These are phyloP conservation scores for Nineta flava DNA, from an alignment of 2,888 invertebrate species.

Conservation along the genomic window DNA sequence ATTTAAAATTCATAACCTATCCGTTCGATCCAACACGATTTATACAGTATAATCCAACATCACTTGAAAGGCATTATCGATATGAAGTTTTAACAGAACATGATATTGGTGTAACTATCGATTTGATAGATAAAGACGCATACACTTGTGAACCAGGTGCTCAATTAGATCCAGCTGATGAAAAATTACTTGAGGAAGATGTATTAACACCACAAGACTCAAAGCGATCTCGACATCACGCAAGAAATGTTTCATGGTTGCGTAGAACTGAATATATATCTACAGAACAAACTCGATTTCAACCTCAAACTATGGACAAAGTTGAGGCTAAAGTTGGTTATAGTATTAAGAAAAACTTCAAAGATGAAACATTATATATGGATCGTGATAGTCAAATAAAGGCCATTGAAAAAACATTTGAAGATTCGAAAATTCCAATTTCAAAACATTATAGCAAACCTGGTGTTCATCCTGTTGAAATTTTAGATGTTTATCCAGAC, in stretches of 20 bases:
- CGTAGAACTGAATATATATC: slow-evolving; percentile 98
- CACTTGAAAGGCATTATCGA: slow-evolving; percentile 83
- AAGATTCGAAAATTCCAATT: slow-evolving; percentile 69
- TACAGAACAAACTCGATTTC: slow-evolving; percentile 94
- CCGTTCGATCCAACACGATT: slow-evolving; percentile 86
- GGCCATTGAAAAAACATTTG: slow-evolving; percentile 95
- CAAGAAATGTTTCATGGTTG: slow-evolving; percentile 94
- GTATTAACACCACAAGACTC: slow-evolving; percentile 74
- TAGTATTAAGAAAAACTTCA: slow-evolving; percentile 85
- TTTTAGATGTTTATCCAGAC: slow-evolving; percentile 83
- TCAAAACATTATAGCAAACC: slow-evolving; percentile 94
- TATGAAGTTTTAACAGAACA: slow-evolving; percentile 96
- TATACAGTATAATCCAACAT: slow-evolving; percentile 91
- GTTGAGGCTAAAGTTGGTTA: slow-evolving; percentile 98
- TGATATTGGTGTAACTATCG: slow-evolving; percentile 93
- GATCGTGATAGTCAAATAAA: slow-evolving; percentile 93
- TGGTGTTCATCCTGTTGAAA: slow-evolving; percentile 79
- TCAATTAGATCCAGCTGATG: slow-evolving; percentile 77
- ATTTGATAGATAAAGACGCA: slow-evolving; percentile 88
- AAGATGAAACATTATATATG: slow-evolving; percentile 85
- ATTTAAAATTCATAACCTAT: slow-evolving; percentile 93
- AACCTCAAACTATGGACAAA: slow-evolving; percentile 91
- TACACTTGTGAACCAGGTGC: slow-evolving; percentile 71
- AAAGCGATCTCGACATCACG: slow-evolving; percentile 86
- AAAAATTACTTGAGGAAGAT: slow-evolving; percentile 92